Evolutionary conservation across 2,888 invertebrate species (phyloP), one percentile per base, ranked within the genome.

Genomic region (Malthinus flaveolus): DNA sequence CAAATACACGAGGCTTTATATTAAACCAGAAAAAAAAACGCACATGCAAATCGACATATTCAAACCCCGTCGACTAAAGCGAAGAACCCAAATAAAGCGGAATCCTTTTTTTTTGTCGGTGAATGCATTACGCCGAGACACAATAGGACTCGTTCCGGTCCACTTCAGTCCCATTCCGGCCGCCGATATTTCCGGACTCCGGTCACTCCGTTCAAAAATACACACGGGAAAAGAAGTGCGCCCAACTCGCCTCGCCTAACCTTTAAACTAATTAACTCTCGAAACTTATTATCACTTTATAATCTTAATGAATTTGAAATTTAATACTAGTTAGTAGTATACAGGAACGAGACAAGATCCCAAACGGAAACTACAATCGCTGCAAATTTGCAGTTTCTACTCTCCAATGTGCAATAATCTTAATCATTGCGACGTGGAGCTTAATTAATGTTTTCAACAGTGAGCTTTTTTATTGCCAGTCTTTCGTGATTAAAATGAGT

Each of bases 1-100:
- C 63, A 57, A 62, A 56, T 53, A 52, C 61, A 61, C 23, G 3
- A 59, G 58, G 57, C 59, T 51, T 45, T 49, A 56, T 57, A 56
- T 42, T 23, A 3, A 23, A 23, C 2, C 23, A 23, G 5, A 5
- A 23, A 61, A 59, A 59, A 64, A 65, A 65, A 68, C 62, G 60
- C 62, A 56, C 64, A 67, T 65, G 62, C 66, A 70, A 68, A 69
- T 70, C 68, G 62, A 63, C 64, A 63, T 68, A 67, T 67, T 66
- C 70, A 64, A 66, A 68, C 66, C 63, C 63, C 63, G 68, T 68
- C 64, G 65, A 64, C 61, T 59, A 59, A 59, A 56, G 57, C 56
- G 56, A 64, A 59, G 57, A 62, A 61, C 45, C 52, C 48, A 55
- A 50, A 67, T 63, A 61, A 56, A 62, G 60, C 44, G 59, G 58